Evolutionary conservation across 1,140 invertebrate genomes (phyloP).

Genomic region (Reticulitermes speratus): DNA sequence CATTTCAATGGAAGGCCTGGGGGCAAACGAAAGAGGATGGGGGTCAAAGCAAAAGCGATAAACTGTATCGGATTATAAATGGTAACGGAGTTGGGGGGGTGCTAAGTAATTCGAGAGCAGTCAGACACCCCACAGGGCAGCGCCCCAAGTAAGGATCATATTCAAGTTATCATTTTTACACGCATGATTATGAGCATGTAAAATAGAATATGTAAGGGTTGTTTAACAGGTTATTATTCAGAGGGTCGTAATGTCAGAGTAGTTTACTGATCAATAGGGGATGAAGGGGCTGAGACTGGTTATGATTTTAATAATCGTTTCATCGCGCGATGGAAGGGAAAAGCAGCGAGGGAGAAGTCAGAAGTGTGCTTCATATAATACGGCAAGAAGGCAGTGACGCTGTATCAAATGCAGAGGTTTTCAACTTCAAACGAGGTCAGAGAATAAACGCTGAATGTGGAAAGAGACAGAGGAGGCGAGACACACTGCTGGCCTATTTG

Average conservation of each 20-base stretch:
- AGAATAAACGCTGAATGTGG: too few relatives aligned
- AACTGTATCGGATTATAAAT: conserved; percentile 10
- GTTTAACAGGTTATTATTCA: neutral
- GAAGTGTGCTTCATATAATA: too few relatives aligned
- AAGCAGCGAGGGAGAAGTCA: neutral
- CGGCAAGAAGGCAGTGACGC: too few relatives aligned
- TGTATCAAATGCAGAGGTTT: too few relatives aligned
- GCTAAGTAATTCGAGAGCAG: neutral
- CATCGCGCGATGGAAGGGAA: neutral
- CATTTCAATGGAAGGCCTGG: neutral
- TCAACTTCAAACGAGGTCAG: too few relatives aligned
- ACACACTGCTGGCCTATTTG: too few relatives aligned
- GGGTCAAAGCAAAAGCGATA: neutral
- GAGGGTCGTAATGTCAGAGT: neutral
- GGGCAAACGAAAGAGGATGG: neutral
- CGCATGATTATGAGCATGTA: neutral
- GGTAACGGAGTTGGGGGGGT: neutral
- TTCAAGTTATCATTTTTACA: conserved; percentile 13
- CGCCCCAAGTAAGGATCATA: neutral
- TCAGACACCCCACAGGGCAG: neutral
- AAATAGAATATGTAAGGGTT: neutral
- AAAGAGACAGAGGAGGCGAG: too few relatives aligned
- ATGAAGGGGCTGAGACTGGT: neutral
- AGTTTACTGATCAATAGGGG: conserved; percentile 1
- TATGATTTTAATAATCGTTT: conserved; percentile 18